Evolutionary conservation across 2,888 invertebrate genomes (phyloP).

Genomic region (Morpho achilles): DNA sequence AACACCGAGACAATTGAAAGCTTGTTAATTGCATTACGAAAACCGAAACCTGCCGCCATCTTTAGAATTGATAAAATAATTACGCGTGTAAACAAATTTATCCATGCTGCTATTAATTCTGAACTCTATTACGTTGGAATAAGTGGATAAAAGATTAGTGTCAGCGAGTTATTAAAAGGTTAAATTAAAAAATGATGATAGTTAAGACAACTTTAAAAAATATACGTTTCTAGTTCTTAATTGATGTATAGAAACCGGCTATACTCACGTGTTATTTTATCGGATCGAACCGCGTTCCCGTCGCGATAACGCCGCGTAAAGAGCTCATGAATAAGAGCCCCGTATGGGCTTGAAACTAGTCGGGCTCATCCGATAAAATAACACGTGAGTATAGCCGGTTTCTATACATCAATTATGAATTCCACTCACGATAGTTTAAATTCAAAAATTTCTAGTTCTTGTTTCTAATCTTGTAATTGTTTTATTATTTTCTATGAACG

Average conservation of each 20-base stretch:
- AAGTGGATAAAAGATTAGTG: conserved; percentile 7
- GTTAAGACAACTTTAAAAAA: conserved; percentile 44
- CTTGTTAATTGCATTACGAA: conserved; percentile 38
- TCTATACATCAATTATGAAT: too few relatives aligned
- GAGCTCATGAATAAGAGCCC: too few relatives aligned
- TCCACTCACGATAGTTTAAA: too few relatives aligned
- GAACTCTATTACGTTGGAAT: conserved; percentile 25
- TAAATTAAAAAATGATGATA: conserved; percentile 30
- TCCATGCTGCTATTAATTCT: conserved; percentile 18
- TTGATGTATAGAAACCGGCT: too few relatives aligned
- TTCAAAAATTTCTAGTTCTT: too few relatives aligned
- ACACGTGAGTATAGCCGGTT: too few relatives aligned
- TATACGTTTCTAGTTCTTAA: conserved; percentile 36
- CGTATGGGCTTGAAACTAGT: too few relatives aligned
- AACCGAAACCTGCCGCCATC: conserved; percentile 34
- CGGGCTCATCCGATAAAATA: too few relatives aligned
- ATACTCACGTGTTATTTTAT: too few relatives aligned
- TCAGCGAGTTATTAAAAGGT: conserved; percentile 21
- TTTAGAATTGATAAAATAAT: conserved; percentile 29
- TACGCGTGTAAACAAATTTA: conserved; percentile 26
- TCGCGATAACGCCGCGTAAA: too few relatives aligned
- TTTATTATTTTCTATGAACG: neutral
- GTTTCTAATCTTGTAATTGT: conserved; percentile 21
- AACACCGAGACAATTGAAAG: conserved; percentile 44
- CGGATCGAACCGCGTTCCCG: too few relatives aligned